phyloP scores from a whole-genome alignment of 64 coral and sea anemone genomes.

The Platygyra sinensis region DNA sequence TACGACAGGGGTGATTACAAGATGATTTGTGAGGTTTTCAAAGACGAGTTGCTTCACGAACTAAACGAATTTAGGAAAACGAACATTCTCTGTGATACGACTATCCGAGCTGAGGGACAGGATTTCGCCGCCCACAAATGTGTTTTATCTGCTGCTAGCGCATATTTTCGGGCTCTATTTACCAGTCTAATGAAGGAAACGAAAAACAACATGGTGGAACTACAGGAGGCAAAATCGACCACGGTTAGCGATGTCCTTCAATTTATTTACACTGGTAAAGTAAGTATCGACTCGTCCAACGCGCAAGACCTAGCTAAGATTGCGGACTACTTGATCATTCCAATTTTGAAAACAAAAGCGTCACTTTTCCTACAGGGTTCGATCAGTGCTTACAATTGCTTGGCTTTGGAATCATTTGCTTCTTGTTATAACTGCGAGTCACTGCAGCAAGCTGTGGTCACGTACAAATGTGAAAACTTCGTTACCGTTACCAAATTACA shows the following conservation, averaged over 20 bases:
- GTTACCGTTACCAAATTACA: slow-evolving; percentile 2
- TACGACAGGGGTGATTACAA: no score
- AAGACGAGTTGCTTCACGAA: not conserved
- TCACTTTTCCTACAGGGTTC: slow-evolving; percentile 8
- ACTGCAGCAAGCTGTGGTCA: slow-evolving; percentile 7
- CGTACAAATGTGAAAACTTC: slow-evolving; percentile 3
- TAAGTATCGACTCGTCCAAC: slow-evolving; percentile 15
- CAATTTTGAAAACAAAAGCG: slow-evolving; percentile 47
- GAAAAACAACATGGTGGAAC: not conserved
- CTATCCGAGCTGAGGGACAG: slow-evolving; percentile 20
- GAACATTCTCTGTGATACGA: slow-evolving; percentile 52
- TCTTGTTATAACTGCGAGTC: slow-evolving; percentile 20
- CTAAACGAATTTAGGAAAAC: slow-evolving; percentile 52
- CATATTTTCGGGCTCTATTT: slow-evolving; percentile 58
- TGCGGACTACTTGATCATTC: slow-evolving; percentile 62
- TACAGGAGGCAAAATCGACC: slow-evolving; percentile 17
- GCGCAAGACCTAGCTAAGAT: slow-evolving; percentile 34
- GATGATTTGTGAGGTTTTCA: not conserved
- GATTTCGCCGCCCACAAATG: slow-evolving; percentile 35
- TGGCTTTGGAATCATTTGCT: slow-evolving; percentile 34
- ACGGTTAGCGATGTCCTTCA: slow-evolving; percentile 24
- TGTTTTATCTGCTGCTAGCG: slow-evolving; percentile 33
- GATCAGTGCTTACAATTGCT: slow-evolving; percentile 32
- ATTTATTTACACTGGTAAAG: slow-evolving; percentile 54
- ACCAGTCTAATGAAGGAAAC: slow-evolving; percentile 42